Evolutionary conservation across 2,113 vertebrate species (phyloP), one percentile per base, ranked within the genome.

Genomic region (Gila orcuttii): DNA sequence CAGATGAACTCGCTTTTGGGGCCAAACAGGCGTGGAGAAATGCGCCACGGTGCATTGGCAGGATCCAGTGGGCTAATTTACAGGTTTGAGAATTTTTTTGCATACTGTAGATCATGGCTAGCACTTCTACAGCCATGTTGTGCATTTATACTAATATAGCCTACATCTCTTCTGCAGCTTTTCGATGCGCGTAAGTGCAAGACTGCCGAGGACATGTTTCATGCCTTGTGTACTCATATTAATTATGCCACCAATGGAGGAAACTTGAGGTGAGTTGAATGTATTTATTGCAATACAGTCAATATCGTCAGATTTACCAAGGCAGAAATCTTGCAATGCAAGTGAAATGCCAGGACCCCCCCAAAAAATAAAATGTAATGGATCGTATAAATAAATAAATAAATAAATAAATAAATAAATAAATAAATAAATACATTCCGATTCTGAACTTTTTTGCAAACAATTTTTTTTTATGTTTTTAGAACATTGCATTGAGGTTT

Each of bases 21-120:
- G 90, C 95, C 89, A 97, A 95, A 86, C 95, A 95, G 83, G 96
- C 96, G 66, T 97, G 96, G 96, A 94, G 96, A 88, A 97, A 97
- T 0, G 96, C 96, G 0, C 96, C 96, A 0, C 90, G 96, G 31
- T 97, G 96, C 85, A 96, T 97, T 0, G 96, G 96, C 31, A 94
- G 96, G 62, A 97, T 97, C 90, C 96, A 97, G 91, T 97, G 96
- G 96, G 91, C 96, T 78, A 97, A 97, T 15, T 93, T 97, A 2
- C 95, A 97, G 95, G 96, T 97, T 86, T 19, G 42, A 3, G 39
- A 13, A 23, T 62, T 15, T 15, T 3, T 39, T 6, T 36, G 33
- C 33, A 4, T 36, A 36, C 33, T 36, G 33, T 36, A 36, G 33
- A 4, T 36, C 3, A 36, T 36, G 33, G 33, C 33, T 36, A 3